Conservation (phyloP, 2,113 vertebrate species). For the Vidua chalybeata region DNA sequence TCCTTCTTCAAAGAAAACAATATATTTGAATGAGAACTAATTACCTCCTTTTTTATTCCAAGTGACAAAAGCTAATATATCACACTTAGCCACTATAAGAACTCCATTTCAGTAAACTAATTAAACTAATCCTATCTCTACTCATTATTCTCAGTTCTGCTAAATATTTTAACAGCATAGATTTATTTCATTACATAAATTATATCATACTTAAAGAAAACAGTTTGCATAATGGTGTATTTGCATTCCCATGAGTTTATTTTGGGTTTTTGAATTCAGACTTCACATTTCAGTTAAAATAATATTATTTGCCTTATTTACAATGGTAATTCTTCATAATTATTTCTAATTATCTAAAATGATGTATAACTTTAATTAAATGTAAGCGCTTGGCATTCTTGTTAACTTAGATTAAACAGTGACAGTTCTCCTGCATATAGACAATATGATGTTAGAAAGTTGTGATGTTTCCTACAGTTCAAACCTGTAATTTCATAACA, state of each 20-base stretch:
- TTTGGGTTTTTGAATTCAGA: conserved; percentile 66
- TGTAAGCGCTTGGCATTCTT: conserved; percentile 55
- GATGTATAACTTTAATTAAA: conserved; percentile 77
- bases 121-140: conserved; percentile 82
- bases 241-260: conserved; percentile 62
- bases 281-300: conserved; percentile 63
- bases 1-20: conserved; percentile 75
- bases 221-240: conserved; percentile 40
- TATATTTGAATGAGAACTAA: conserved; percentile 77
- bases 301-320: conserved; percentile 66
- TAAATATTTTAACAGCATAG: conserved; percentile 81
- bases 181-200: conserved; percentile 83
- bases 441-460: not conserved
- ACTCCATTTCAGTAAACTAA: conserved; percentile 82
- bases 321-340: conserved; percentile 73
- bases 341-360: conserved; percentile 77
- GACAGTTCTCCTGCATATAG: not conserved
- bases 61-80: conserved; percentile 83
- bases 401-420: conserved; percentile 63
- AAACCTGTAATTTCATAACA: not conserved
- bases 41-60: conserved; percentile 80
- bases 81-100: conserved; percentile 78
- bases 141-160: conserved; percentile 79
- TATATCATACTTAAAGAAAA: conserved; percentile 79
- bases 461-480: not conserved